phyloP scores from a whole-genome alignment of 1,140 invertebrate species.

The Carposina sasakii region DNA sequence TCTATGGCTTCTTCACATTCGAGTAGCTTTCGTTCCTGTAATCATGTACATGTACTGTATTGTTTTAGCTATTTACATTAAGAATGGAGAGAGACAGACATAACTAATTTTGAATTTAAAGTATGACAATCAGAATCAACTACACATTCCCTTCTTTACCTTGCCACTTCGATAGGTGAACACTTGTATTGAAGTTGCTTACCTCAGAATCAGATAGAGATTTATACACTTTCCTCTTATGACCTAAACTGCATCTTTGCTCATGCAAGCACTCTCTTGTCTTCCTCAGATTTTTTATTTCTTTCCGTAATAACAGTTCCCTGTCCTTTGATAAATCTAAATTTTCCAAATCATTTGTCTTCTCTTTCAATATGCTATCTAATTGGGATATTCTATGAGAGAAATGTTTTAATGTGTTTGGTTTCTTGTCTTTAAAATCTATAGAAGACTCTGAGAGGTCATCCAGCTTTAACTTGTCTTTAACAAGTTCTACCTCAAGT shows the following conservation, averaged over 20 bases:
- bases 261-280: conserved; percentile 85
- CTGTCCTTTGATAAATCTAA: conserved; percentile 78
- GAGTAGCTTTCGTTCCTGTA: conserved; percentile 81
- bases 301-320: conserved; percentile 80
- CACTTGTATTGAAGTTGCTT: conserved; percentile 13
- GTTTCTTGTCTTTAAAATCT: conserved; percentile 68
- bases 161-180: no score
- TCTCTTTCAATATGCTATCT: conserved; percentile 80
- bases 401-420: conserved; percentile 75
- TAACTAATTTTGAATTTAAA: no score
- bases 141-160: no score
- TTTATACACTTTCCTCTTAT: conserved; percentile 85
- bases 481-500: conserved; percentile 74
- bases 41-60: no score
- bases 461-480: conserved; percentile 69
- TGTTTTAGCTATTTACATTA: no score
- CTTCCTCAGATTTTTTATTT: conserved; percentile 84
- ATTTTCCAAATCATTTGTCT: conserved; percentile 79
- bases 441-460: conserved; percentile 66
- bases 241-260: conserved; percentile 82
- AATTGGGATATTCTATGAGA: conserved; percentile 79
- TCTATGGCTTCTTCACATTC: conserved; percentile 95
- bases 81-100: no score
- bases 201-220: conserved; percentile 78
- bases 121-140: no score